phyloP scores from a whole-genome alignment of 2,888 invertebrate species.

The Epistrophe eligans region DNA sequence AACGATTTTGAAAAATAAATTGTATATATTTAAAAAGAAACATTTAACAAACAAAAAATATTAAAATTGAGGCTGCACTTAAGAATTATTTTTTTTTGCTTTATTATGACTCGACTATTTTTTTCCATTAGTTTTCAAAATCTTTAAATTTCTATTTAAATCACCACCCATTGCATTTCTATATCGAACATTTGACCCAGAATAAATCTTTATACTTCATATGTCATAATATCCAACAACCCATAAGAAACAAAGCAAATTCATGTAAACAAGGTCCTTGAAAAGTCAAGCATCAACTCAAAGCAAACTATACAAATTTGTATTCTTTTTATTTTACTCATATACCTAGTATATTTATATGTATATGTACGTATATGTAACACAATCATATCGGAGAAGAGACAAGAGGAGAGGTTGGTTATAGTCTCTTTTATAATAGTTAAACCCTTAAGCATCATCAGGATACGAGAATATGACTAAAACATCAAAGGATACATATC shows the following conservation, averaged over 20 bases:
- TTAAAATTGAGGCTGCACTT: too few relatives aligned
- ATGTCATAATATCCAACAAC: constrained; percentile 1
- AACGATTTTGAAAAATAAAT: too few relatives aligned
- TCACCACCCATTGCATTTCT: background rate
- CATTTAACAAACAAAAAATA: too few relatives aligned
- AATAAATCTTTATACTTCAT: constrained; percentile 4
- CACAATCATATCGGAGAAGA: constrained; percentile 16
- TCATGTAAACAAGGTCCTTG: constrained; percentile 43
- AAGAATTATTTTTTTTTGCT: too few relatives aligned
- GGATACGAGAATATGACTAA: constrained; percentile 27
- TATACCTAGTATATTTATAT: background rate
- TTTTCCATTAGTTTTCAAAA: too few relatives aligned
- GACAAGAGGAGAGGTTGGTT: constrained; percentile 6
- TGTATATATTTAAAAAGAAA: too few relatives aligned
- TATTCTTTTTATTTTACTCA: background rate
- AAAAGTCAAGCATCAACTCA: constrained; percentile 32
- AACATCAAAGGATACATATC: constrained; percentile 56
- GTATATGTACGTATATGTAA: background rate
- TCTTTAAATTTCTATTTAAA: background rate
- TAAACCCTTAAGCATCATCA: constrained; percentile 35
- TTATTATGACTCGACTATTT: too few relatives aligned
- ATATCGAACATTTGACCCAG: background rate
- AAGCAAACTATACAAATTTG: constrained; percentile 22
- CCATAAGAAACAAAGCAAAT: constrained; percentile 7
- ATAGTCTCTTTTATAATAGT: constrained; percentile 26